Conservation (phyloP, 2,113 vertebrate species). For the Ammospiza nelsoni region DNA sequence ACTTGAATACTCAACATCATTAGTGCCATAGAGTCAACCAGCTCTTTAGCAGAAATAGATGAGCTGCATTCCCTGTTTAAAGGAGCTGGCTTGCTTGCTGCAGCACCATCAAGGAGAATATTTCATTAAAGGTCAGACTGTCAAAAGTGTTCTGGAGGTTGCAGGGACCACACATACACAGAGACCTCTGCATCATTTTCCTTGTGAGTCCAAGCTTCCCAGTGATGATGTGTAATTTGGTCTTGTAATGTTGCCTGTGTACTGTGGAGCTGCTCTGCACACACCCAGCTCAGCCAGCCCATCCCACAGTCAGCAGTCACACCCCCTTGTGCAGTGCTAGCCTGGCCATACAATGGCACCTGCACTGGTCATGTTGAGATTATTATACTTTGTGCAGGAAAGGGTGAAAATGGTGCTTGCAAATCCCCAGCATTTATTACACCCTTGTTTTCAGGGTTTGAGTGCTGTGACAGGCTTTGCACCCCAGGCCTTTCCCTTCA, state of each 20-base stretch:
- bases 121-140: not conserved
- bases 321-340: not conserved
- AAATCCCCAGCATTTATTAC: not conserved
- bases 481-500: not conserved
- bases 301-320: not conserved
- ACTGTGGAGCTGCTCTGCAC: not conserved
- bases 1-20: not conserved
- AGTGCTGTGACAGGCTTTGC: not conserved
- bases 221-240: not conserved
- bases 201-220: not conserved
- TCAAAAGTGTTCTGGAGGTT: not conserved
- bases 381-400: not conserved
- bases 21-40: not conserved
- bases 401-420: not conserved
- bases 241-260: not conserved
- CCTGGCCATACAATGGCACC: not conserved
- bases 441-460: not conserved
- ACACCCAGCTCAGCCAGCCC: not conserved
- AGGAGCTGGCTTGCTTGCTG: not conserved
- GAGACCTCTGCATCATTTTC: not conserved
- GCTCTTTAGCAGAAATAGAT: conserved; percentile 7
- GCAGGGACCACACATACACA: not conserved
- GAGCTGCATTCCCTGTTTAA: not conserved
- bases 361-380: not conserved
- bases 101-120: not conserved